A percentile compares a stretch with the other conserved stretches of the same genome.
Evolutionary conservation across 2,888 invertebrate genomes (phyloP).

Genomic region (Caenorhabditis panamensis): DNA sequence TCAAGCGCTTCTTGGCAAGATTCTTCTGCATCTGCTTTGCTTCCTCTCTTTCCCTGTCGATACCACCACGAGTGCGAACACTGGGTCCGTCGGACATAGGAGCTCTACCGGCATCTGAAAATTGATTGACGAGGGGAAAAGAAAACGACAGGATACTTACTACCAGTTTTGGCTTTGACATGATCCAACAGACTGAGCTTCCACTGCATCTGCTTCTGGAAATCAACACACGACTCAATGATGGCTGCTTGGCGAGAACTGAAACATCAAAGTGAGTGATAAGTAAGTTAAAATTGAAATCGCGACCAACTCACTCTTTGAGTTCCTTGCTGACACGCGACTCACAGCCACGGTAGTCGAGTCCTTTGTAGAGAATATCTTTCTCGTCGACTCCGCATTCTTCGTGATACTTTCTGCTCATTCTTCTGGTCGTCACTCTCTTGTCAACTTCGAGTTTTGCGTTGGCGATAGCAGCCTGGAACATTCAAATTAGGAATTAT

Average conservation of each 20-base stretch:
- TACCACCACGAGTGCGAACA: conserved; percentile 51
- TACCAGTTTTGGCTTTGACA: conserved; percentile 48
- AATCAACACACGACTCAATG: conserved; percentile 73
- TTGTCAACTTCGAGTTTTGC: conserved; percentile 74
- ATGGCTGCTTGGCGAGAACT: conserved; percentile 72
- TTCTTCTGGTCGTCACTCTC: conserved; percentile 66
- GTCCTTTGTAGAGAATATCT: conserved; percentile 70
- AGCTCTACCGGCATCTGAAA: conserved; percentile 15
- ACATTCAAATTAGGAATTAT: neutral
- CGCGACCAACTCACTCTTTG: conserved; percentile 63
- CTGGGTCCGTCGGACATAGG: conserved; percentile 56
- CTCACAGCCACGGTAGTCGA: conserved; percentile 60
- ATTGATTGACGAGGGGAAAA: neutral
- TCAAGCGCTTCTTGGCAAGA: conserved; percentile 11
- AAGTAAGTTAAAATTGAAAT: neutral
- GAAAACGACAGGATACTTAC: conserved; percentile 12
- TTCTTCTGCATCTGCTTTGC: conserved; percentile 45
- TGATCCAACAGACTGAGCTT: conserved; percentile 72
- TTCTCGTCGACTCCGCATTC: conserved; percentile 70
- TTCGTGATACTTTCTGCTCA: conserved; percentile 66
- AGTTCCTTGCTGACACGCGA: conserved; percentile 56
- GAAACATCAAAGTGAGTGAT: conserved; percentile 31
- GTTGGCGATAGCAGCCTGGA: conserved; percentile 70
- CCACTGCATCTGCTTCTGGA: conserved; percentile 75
- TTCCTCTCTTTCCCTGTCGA: conserved; percentile 40